Evolutionary conservation across 2,113 vertebrate genomes (phyloP), one percentile per base, ranked within the genome.

Genomic region (Alligator mississippiensis): DNA sequence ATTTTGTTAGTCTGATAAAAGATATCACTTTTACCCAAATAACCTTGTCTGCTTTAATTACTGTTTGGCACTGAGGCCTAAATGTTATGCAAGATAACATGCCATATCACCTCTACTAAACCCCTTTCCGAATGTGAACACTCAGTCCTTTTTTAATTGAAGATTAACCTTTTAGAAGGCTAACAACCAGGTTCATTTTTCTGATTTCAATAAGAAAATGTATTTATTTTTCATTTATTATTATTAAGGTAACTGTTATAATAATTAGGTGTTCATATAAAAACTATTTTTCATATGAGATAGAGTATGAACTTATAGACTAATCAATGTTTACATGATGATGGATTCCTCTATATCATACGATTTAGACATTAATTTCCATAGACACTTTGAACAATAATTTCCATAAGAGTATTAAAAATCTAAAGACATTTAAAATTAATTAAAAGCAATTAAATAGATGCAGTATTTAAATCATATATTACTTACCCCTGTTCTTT

Each of bases 401-500:
- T 9, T 9, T 38, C 18, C 25, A 87, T 21, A 22, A 4, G 91
- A 74, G 74, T 72, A 86, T 72, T 93, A 81, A 86, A 76, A 25
- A 28, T 2, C 54, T 0, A 78, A 78, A 60, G 13, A 38, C 74
- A 28, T 54, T 58, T 84, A 84, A 91, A 11, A 66, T 1, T 28
- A 61, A 3, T 72, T 82, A 27, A 8, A 57, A 4, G 19, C 79
- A 72, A 47, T 64, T 6, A 74, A 84, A 58, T 18, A 3, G 11
- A 10, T 77, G 15, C 24, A 34, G 59, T 1, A 57, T 83, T 85
- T 85, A 87, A 82, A 61, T 68, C 6, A 38, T 34, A 61, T 9
- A 59, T n/a, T 80, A 98, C 99, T 99, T 96, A 99, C 99, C 97
- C 98, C 97, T 30, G 97, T 98, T 96, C 99, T 98, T 96, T 99